phyloP scores from a whole-genome alignment of 2,888 invertebrate genomes.

The Augiades crinisus region DNA sequence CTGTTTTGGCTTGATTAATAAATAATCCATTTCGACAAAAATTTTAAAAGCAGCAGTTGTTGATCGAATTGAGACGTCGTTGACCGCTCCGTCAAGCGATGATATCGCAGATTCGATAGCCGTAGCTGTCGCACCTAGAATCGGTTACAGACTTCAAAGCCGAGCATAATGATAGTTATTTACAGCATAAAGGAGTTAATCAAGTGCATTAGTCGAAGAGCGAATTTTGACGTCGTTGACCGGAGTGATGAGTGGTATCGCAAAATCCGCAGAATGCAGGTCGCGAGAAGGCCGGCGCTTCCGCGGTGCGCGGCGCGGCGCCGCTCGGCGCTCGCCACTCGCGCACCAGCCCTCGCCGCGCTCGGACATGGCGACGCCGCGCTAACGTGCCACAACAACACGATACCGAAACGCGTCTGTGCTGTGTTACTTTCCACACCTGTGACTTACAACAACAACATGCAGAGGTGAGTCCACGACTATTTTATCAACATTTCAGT shows the following conservation, averaged over 20 bases:
- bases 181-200: background rate
- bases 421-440: constrained; percentile 48
- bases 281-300: constrained; percentile 37
- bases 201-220: constrained; percentile 20
- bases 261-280: constrained; percentile 43
- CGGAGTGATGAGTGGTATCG: constrained; percentile 39
- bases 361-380: constrained; percentile 53
- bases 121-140: background rate
- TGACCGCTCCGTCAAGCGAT: background rate
- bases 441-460: constrained; percentile 36
- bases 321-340: constrained; percentile 75
- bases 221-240: constrained; percentile 37
- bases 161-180: background rate
- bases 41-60: background rate
- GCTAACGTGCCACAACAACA: constrained; percentile 39
- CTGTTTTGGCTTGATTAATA: background rate
- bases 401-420: constrained; percentile 49
- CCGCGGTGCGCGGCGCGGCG: constrained; percentile 33
- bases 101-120: background rate
- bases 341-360: constrained; percentile 60
- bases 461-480: constrained; percentile 36
- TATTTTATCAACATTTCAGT: constrained; percentile 14
- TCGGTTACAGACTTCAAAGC: background rate
- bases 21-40: background rate
- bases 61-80: background rate